phyloP scores from a whole-genome alignment of 2,888 invertebrate species.

The Alsophila aescularia region DNA sequence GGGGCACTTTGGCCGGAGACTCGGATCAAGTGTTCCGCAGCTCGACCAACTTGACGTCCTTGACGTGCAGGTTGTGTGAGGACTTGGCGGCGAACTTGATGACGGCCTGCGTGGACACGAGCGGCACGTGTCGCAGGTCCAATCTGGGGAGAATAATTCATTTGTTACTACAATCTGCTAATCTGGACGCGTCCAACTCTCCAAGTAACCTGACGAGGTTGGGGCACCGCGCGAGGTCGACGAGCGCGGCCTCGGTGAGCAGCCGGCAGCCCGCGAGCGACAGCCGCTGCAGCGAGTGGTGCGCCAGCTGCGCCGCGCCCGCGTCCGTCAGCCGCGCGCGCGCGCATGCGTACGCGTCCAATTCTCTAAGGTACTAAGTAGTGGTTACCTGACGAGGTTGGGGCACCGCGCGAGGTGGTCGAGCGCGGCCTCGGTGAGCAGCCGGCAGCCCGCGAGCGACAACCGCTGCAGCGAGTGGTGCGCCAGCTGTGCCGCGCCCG shows the following conservation, averaged over 20 bases:
- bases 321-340: conserved; percentile 96
- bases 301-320: conserved; percentile 93
- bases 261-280: conserved; percentile 93
- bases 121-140: conserved; percentile 91
- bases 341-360: conserved; percentile 93
- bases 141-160: conserved; percentile 73
- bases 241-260: conserved; percentile 92
- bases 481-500: conserved; percentile 94
- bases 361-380: too few relatives aligned
- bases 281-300: conserved; percentile 89
- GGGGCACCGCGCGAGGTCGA: conserved; percentile 91
- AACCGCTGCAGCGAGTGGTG: conserved; percentile 90
- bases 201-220: conserved; percentile 86
- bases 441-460: conserved; percentile 92
- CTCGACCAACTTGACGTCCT: conserved; percentile 91
- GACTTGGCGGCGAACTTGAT: conserved; percentile 93
- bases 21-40: conserved; percentile 79
- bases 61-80: conserved; percentile 90
- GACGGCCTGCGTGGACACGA: conserved; percentile 91
- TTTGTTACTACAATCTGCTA: background rate
- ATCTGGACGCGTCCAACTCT: too few relatives aligned
- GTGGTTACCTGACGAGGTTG: conserved; percentile 85
- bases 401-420: conserved; percentile 92
- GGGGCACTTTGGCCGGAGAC: conserved; percentile 11
- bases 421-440: conserved; percentile 92